These are phyloP conservation scores for Argopecten irradians DNA, from an alignment of 1,140 invertebrate genomes.

Conservation along the genomic window DNA sequence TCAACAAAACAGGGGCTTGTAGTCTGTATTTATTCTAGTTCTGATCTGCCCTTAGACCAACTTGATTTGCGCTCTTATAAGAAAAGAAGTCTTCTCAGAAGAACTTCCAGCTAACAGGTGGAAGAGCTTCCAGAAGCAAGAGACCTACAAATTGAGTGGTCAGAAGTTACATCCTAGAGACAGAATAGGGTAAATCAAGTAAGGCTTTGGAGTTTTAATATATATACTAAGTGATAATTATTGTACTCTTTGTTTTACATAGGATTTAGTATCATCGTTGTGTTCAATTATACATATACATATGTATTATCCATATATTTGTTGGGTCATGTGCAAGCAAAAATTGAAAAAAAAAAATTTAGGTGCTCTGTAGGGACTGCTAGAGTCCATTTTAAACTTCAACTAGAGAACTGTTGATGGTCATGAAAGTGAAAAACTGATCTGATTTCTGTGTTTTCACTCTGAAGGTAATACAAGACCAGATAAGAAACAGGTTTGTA, in stretches of 20 bases:
- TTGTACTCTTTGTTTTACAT: not conserved
- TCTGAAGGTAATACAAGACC: no score
- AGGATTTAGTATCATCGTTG: constrained; percentile 2
- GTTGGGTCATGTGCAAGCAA: constrained; percentile 8
- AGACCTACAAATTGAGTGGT: no score
- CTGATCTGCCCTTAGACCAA: not conserved
- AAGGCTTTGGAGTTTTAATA: not conserved
- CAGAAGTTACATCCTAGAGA: no score
- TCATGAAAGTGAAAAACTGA: not conserved
- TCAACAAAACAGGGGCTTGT: not conserved
- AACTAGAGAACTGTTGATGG: not conserved
- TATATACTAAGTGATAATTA: not conserved
- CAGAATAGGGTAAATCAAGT: no score
- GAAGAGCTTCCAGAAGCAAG: no score
- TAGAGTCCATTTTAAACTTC: not conserved
- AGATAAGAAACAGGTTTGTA: no score
- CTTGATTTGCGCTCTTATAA: no score
- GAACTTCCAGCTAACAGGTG: no score
- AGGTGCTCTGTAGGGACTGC: not conserved
- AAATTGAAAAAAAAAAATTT: not conserved
- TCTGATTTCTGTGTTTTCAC: not conserved
- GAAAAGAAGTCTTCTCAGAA: no score
- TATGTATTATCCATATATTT: not conserved
- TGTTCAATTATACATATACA: not conserved
- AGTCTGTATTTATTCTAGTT: not conserved